Evolutionary conservation across 2,888 invertebrate genomes (phyloP).

Genomic region (Dendrolimus pini): DNA sequence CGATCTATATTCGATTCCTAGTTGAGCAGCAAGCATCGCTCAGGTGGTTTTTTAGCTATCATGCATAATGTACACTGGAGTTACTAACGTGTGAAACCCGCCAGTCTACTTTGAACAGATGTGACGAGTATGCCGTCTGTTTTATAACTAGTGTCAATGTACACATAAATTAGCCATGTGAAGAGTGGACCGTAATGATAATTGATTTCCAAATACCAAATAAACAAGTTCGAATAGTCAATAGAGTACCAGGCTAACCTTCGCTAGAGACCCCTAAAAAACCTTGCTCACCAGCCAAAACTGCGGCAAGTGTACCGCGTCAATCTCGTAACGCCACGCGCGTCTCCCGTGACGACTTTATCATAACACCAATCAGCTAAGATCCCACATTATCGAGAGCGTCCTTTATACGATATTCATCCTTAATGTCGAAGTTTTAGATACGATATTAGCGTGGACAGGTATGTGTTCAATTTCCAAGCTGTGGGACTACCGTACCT

Average conservation of each 20-base stretch:
- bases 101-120: too few relatives aligned
- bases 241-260: background rate
- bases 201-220: too few relatives aligned
- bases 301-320: conserved; percentile 41
- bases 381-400: conserved; percentile 9
- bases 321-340: conserved; percentile 42
- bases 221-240: too few relatives aligned
- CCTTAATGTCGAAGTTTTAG: conserved; percentile 8
- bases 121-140: too few relatives aligned
- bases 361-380: conserved; percentile 17
- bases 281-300: conserved; percentile 25
- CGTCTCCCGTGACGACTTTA: conserved; percentile 47
- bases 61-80: too few relatives aligned
- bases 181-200: too few relatives aligned
- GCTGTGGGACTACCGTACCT: background rate
- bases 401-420: conserved; percentile 7
- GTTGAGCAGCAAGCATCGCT: too few relatives aligned
- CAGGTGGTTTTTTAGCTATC: too few relatives aligned
- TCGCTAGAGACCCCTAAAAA: conserved; percentile 4
- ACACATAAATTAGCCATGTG: too few relatives aligned
- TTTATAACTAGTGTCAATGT: too few relatives aligned
- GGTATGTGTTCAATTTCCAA: background rate
- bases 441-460: background rate
- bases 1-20: too few relatives aligned
- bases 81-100: too few relatives aligned